Percentiles rank a stretch among this genome's conserved stretches.
Evolutionary conservation across 2,888 invertebrate genomes (phyloP).

Genomic region (Sarcophaga variegata): DNA sequence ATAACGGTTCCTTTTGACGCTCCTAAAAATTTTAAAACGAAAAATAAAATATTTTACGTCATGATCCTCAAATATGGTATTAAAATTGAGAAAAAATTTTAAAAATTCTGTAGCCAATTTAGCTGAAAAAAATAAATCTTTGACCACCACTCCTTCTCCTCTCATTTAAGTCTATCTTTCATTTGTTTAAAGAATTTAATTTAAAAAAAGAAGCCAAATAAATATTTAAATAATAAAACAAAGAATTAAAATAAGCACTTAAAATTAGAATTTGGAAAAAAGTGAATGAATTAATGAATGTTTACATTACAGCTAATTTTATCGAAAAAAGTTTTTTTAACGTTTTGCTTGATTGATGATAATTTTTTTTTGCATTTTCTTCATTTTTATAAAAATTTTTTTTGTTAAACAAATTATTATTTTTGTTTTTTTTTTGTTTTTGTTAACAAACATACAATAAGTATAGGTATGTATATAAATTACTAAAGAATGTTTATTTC

Average conservation of each 20-base stretch:
- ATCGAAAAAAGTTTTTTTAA: conserved; percentile 11
- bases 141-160: not conserved
- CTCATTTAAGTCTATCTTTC: not conserved
- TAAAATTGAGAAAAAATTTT: too few relatives aligned
- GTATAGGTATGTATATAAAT: not conserved
- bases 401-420: not conserved
- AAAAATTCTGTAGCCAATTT: too few relatives aligned
- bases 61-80: too few relatives aligned
- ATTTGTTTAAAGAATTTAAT: conserved; percentile 36
- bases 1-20: too few relatives aligned
- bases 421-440: conserved; percentile 15
- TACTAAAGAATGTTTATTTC: not conserved
- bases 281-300: conserved; percentile 64
- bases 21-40: too few relatives aligned
- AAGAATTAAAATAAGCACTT: conserved; percentile 43
- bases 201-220: conserved; percentile 36
- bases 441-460: conserved; percentile 13
- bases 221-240: conserved; percentile 63
- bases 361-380: not conserved
- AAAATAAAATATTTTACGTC: too few relatives aligned
- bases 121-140: not conserved
- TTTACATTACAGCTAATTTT: conserved; percentile 62
- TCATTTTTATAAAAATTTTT: not conserved
- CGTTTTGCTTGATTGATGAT: conserved; percentile 5
- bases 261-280: conserved; percentile 44